A percentile compares a stretch with the other conserved stretches of the same genome.
Conservation (phyloP, 2,113 vertebrate species). For the Nannospalax galili region DNA sequence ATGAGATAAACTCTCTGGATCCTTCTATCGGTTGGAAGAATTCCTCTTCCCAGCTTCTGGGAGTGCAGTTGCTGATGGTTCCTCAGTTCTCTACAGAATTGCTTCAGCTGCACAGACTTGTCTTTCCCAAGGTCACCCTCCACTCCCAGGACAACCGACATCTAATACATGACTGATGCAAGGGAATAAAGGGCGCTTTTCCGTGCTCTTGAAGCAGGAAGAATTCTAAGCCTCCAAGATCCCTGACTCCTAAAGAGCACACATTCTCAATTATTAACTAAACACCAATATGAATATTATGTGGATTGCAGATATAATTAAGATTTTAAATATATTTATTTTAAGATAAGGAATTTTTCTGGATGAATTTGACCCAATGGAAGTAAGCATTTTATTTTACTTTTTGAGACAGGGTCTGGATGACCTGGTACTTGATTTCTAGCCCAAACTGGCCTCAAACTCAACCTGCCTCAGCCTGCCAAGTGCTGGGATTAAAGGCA, state of each 20-base stretch:
- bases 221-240: neutral
- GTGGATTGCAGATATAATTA: neutral
- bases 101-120: neutral
- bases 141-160: neutral
- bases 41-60: neutral
- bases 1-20: neutral
- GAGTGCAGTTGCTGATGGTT: neutral
- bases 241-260: neutral
- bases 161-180: neutral
- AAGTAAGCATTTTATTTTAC: neutral
- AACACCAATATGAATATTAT: neutral
- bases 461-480: neutral
- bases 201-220: neutral
- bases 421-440: neutral
- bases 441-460: neutral
- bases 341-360: neutral
- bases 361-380: neutral
- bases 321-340: neutral
- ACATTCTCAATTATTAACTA: neutral
- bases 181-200: neutral
- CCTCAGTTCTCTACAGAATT: neutral
- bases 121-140: conserved; percentile 18
- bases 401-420: neutral
- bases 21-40: neutral
- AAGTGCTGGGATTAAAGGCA: neutral